phyloP scores from a whole-genome alignment of 2,113 vertebrate species.

The Glareola pratincola region DNA sequence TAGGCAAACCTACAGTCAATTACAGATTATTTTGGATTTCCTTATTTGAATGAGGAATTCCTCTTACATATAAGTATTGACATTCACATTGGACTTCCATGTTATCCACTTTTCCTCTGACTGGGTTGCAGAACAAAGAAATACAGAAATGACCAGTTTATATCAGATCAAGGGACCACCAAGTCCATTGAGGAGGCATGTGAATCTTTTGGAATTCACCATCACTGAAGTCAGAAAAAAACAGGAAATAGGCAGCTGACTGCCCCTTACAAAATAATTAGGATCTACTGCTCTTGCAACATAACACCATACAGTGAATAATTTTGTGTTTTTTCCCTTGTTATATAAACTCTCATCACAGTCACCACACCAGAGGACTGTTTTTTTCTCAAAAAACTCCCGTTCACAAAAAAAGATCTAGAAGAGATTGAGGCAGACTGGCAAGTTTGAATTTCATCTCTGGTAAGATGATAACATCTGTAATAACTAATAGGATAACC shows the following conservation, averaged over 20 bases:
- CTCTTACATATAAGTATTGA: not conserved
- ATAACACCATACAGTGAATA: fast-evolving
- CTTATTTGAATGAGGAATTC: not conserved
- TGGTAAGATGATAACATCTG: not conserved
- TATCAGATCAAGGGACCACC: not conserved
- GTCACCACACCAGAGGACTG: not conserved
- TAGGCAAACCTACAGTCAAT: not conserved
- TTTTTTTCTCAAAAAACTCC: not conserved
- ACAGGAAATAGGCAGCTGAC: not conserved
- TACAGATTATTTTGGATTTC: not conserved
- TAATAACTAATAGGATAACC: not conserved
- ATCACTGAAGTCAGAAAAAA: not conserved
- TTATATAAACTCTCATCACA: not conserved
- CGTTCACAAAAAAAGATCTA: not conserved
- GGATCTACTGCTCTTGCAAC: not conserved
- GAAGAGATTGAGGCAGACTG: not conserved
- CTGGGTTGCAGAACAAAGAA: not conserved
- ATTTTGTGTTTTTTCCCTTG: not conserved
- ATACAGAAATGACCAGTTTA: not conserved
- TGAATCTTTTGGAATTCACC: not conserved
- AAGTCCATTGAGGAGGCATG: not conserved
- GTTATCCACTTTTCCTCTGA: not conserved
- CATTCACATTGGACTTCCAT: not conserved
- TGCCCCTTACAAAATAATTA: not conserved
- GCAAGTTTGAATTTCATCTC: not conserved